A percentile compares a stretch with the other conserved stretches of the same genome.
Evolutionary conservation across 2,888 invertebrate species (phyloP).

Genomic region (Alloplasta piceator): DNA sequence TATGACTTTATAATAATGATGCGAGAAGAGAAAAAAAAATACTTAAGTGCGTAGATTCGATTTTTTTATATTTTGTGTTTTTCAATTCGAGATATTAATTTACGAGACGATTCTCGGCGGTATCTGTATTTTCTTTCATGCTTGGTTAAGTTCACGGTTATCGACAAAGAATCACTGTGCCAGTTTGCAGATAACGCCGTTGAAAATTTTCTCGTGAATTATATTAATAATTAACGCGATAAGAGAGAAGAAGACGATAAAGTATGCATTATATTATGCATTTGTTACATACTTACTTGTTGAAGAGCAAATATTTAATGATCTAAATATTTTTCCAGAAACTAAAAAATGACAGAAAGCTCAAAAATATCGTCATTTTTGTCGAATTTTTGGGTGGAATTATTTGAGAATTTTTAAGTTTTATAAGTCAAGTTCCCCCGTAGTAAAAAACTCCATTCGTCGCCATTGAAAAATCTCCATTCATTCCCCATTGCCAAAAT

Average conservation of each 20-base stretch:
- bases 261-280: not conserved
- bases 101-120: constrained; percentile 26
- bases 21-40: constrained; percentile 30
- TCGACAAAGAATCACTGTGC: constrained; percentile 57
- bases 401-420: not conserved
- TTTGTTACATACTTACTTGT: too few species aligned
- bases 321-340: too few species aligned
- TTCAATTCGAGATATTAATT: constrained; percentile 35
- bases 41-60: constrained; percentile 54
- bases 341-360: not conserved
- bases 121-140: constrained; percentile 6
- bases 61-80: constrained; percentile 33
- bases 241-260: constrained; percentile 11
- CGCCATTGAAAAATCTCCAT: too few species aligned
- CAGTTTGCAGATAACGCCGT: constrained; percentile 50
- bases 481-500: too few species aligned
- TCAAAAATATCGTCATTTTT: not conserved
- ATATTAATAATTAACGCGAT: constrained; percentile 51
- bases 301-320: too few species aligned
- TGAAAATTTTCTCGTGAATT: constrained; percentile 37
- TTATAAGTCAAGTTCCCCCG: too few species aligned
- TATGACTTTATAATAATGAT: constrained; percentile 20
- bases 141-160: constrained; percentile 46
- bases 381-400: not conserved
- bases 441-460: too few species aligned